Evolutionary conservation across 2,888 invertebrate species (phyloP).

Genomic region (Myathropa florea): DNA sequence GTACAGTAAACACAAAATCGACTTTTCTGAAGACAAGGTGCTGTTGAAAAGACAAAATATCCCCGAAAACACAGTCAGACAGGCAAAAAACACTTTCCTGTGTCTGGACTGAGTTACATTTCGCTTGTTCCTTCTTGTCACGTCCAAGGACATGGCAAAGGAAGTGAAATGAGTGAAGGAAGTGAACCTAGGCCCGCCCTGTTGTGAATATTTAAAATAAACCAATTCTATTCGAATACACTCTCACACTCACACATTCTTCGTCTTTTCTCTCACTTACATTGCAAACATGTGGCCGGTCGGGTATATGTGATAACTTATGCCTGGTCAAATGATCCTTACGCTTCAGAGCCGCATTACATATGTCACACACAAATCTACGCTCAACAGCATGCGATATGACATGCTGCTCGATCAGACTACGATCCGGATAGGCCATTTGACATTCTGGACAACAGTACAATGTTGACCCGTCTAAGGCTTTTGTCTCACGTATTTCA

Average conservation of each 20-base stretch:
- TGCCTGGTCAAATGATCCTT: conserved; percentile 93
- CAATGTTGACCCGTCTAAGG: conserved; percentile 90
- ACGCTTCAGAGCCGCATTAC: conserved; percentile 92
- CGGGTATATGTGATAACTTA: conserved; percentile 93
- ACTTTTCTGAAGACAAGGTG: background rate
- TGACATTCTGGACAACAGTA: conserved; percentile 94
- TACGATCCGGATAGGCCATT: conserved; percentile 94
- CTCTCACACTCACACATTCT: too few species aligned
- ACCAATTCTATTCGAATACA: background rate
- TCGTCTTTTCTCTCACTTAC: conserved; percentile 78
- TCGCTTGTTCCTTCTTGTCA: background rate
- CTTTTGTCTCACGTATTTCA: conserved; percentile 82
- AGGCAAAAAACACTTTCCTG: background rate
- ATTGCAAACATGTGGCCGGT: conserved; percentile 92
- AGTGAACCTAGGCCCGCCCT: background rate
- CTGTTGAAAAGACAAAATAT: background rate
- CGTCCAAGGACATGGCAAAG: background rate
- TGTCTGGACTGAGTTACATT: background rate
- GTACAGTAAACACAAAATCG: background rate
- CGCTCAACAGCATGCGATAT: conserved; percentile 92
- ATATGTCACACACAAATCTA: conserved; percentile 93
- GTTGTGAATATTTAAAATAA: background rate
- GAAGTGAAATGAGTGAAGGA: background rate
- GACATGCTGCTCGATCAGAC: conserved; percentile 91
- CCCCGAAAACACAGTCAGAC: background rate